Evolutionary conservation across 1,140 invertebrate genomes (phyloP), one percentile per base, ranked within the genome.

Genomic region (Musca domestica): DNA sequence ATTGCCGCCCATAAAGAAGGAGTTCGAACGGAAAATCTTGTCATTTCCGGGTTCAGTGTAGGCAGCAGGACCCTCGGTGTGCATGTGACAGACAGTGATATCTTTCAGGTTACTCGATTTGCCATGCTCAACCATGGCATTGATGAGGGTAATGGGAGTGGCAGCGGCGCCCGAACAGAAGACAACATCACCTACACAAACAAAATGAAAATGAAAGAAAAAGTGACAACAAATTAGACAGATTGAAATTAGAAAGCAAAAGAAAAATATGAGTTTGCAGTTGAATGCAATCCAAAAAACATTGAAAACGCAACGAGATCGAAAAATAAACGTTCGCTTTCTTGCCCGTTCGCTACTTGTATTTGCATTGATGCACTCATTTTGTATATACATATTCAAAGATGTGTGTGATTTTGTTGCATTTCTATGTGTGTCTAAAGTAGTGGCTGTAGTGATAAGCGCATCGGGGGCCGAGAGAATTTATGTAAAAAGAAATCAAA

Each of bases 1-100:
- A 82, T 98, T 98, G 0, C 87, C 91, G 9, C 92, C 95, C 86
- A 96, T 96, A 80, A 98, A 98, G 68, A 96, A 88, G 0, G 95
- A 96, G 64, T 89, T 86, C 0, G 92, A 94, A 70, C 92, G 89
- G 75, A 89, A 89, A 65, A 86, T 87, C 83, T 91, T 90, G 82
- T 90, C 88, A 81, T 88, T 92, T 71, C 94, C 92, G 15, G 90
- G 90, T n/a, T 89, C 85, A 20, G 88, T 87, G 77, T 96, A 96
- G 0, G 88, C 83, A 0, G 92, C 94, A 0, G 89, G 86, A 52
- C 94, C 94, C 83, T 98, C 95, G 0, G 95, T 95, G 80, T 98
- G 95, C 87, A 98, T 96, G 75, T 98, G 95, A 74, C 93, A 93
- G 0, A 97, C 87, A 23, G 86, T 89, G 4, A 98, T 88, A 81